Base-by-base conservation (phyloP, 2,797 vertebrate species). In the Macrochelys suwanniensis region DNA sequence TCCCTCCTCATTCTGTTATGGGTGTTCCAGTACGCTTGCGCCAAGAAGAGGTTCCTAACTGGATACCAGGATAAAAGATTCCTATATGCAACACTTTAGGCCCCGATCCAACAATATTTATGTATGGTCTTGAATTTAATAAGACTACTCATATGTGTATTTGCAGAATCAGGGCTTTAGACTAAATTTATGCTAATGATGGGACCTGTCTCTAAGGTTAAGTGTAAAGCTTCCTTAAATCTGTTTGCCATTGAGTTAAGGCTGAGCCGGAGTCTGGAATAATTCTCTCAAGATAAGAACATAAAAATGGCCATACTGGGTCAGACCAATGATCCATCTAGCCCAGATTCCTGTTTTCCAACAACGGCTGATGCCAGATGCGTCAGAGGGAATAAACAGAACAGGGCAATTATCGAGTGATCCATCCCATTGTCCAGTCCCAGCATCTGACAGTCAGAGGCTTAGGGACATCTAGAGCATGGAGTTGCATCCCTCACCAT, bases 91-190 rank as follows among this genome's bases (percentile, higher is more conserved):
- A 61, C 10, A 13, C 11, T n/a, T 76, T 56, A 47, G 21, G 28
- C 25, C 31, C 42, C 49, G 45, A 56, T 31, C 80, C 42, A 28
- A 16, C 15, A 82, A 47, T 3, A 21, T 15, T 56, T 26, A 17
- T 3, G 5, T 12, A 23, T 2, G 2, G 9, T 76, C 26, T 2
- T 25, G 54, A 33, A 82, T 51, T 80, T 59, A 37, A 61, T 7
- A 1, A 11, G n/a, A 0, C n/a, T 16, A 47, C 65, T 54, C 5
- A 0, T 0, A 2, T 77, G 13, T 74, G 37, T 49, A 13, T 49
- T 77, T 49, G 15, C 12, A 49, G 12, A 31, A 7, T 45, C 68
- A 17, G 47, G 5, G 9, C 65, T 83, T 12, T 33, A 0, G 26
- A 11, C 15, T 19, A 5, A 2, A 1, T 45, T 16, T 49, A 7